A percentile compares a stretch with the other conserved stretches of the same genome.
Conservation (phyloP, 2,888 invertebrate species). For the Hemithea aestivaria region DNA sequence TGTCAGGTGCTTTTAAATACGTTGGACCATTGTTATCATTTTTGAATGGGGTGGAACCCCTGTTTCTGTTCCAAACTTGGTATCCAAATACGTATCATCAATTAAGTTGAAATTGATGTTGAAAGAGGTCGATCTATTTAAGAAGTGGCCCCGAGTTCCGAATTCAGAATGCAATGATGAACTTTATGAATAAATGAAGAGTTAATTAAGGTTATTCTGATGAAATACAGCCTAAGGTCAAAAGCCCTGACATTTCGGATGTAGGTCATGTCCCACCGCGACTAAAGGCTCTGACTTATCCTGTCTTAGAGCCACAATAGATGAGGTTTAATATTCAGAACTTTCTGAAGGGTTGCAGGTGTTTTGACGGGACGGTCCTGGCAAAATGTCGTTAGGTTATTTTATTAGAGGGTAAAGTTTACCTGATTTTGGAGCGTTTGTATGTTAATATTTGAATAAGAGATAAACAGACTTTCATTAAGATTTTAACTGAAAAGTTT, state of each 20-base stretch:
- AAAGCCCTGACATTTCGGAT: constrained; percentile 40
- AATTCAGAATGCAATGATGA: neutral
- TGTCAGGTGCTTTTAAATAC: too few relatives aligned
- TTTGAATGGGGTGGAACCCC: too few relatives aligned
- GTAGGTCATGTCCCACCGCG: constrained; percentile 37
- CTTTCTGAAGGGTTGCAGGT: constrained; percentile 26
- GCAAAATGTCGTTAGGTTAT: constrained; percentile 18
- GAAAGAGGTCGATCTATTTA: too few relatives aligned
- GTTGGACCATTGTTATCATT: too few relatives aligned
- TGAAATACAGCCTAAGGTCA: constrained; percentile 30
- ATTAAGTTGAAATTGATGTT: too few relatives aligned
- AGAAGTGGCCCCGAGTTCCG: neutral
- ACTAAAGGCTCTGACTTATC: constrained; percentile 37
- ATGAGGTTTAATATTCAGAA: constrained; percentile 35
- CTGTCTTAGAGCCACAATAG: constrained; percentile 34
- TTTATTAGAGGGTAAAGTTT: constrained; percentile 16
- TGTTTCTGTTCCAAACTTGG: too few relatives aligned
- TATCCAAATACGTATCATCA: too few relatives aligned
- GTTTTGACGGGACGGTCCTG: constrained; percentile 15
- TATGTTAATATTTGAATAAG: constrained; percentile 8
- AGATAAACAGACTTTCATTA: too few relatives aligned
- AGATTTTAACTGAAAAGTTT: too few relatives aligned
- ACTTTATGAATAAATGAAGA: neutral
- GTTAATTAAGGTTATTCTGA: neutral
- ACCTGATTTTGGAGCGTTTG: constrained; percentile 8